phyloP scores from a whole-genome alignment of 2,113 vertebrate species.

The Ciconia boyciana region DNA sequence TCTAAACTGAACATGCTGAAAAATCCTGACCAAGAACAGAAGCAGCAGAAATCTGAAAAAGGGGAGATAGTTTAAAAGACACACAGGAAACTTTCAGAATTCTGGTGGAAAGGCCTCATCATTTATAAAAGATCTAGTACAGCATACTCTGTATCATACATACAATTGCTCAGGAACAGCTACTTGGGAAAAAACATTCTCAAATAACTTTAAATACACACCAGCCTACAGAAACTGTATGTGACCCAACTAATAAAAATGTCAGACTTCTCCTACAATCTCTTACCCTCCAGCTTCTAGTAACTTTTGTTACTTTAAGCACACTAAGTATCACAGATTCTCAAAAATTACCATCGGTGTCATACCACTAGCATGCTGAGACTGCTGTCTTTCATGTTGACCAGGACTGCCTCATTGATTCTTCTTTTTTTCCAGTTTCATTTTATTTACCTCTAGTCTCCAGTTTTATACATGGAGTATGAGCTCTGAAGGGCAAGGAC shows the following conservation, averaged over 20 bases:
- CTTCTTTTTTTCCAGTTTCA: background rate
- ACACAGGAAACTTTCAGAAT: background rate
- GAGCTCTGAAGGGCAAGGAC: background rate
- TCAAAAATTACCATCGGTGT: background rate
- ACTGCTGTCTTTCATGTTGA: background rate
- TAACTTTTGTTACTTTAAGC: background rate
- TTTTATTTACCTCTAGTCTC: background rate
- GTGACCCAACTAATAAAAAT: background rate
- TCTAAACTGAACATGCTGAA: background rate
- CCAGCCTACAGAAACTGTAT: background rate
- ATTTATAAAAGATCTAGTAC: background rate
- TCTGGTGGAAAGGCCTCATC: background rate
- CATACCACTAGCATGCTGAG: background rate
- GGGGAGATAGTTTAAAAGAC: background rate
- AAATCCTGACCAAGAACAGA: background rate
- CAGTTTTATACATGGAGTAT: background rate
- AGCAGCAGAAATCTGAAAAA: background rate
- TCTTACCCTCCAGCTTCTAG: background rate
- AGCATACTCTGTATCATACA: background rate
- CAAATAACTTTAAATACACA: background rate
- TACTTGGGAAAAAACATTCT: background rate
- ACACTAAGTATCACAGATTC: background rate
- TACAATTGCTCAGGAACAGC: background rate
- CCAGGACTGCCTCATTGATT: accelerated
- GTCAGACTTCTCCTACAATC: background rate